Conservation (phyloP, 2,113 vertebrate genomes). For the Vombatus ursinus region DNA sequence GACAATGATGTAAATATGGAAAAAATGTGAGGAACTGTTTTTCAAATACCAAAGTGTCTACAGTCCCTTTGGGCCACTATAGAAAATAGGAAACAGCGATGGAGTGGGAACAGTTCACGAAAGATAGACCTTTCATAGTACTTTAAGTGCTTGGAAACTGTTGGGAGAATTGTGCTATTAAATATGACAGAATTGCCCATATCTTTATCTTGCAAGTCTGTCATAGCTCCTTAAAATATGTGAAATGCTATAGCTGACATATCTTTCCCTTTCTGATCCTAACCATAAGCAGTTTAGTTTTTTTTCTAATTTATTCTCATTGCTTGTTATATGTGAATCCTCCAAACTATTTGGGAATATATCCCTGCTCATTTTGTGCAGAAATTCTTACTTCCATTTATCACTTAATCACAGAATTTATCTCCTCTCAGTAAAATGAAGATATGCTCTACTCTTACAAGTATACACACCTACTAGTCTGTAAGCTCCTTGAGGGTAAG, state of each 20-base stretch:
- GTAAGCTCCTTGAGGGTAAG: neutral
- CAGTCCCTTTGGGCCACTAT: slow-evolving; percentile 13
- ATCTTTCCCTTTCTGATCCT: neutral
- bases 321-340: slow-evolving; percentile 24
- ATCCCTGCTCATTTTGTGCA: neutral
- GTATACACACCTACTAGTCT: neutral
- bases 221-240: neutral
- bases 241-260: slow-evolving; percentile 18
- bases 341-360: slow-evolving; percentile 38
- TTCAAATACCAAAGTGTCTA: neutral
- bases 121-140: neutral
- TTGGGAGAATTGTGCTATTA: slow-evolving; percentile 32
- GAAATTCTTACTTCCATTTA: slow-evolving; percentile 9
- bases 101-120: slow-evolving; percentile 16
- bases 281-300: slow-evolving; percentile 12
- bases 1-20: neutral
- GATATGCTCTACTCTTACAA: neutral
- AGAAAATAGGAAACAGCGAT: neutral
- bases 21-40: neutral
- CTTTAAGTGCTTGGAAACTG: slow-evolving; percentile 34
- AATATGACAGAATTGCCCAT: slow-evolving; percentile 21
- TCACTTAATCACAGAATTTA: slow-evolving; percentile 43
- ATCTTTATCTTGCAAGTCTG: slow-evolving; percentile 3
- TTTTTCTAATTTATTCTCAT: slow-evolving; percentile 49
- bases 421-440: slow-evolving; percentile 21